Evolutionary conservation across 2,888 invertebrate species (phyloP).

Genomic region (Lydus trimaculatus): DNA sequence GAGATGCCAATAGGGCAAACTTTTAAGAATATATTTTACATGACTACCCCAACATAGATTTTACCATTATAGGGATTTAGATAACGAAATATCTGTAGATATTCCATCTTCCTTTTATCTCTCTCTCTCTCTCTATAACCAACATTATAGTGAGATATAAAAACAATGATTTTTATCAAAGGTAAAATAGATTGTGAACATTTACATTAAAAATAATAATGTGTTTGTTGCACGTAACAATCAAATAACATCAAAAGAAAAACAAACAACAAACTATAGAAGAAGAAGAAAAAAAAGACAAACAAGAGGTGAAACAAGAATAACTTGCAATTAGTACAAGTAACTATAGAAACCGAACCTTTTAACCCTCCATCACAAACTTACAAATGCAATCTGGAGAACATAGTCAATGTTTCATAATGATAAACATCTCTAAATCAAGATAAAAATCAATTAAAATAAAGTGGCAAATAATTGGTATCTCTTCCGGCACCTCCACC

Average conservation of each 20-base stretch:
- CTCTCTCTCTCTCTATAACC: background rate
- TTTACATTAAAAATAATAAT: background rate
- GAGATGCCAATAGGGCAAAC: background rate
- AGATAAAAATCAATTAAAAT: too few species aligned
- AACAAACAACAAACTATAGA: too few species aligned
- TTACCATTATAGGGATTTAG: slow-evolving; percentile 7
- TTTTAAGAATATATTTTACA: slow-evolving; percentile 2
- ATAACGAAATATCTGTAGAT: background rate
- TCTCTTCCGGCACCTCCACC: background rate
- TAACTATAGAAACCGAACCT: background rate
- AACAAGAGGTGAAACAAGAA: background rate
- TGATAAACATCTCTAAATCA: too few species aligned
- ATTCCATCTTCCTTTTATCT: background rate
- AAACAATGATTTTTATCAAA: background rate
- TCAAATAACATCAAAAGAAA: background rate
- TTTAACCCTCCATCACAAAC: too few species aligned
- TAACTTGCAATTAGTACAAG: background rate
- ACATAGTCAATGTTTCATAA: too few species aligned
- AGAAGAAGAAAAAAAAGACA: too few species aligned
- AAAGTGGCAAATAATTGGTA: background rate
- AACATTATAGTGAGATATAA: background rate
- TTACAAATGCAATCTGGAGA: too few species aligned
- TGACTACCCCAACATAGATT: slow-evolving; percentile 3
- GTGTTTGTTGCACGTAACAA: background rate
- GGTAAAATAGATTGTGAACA: background rate